Evolutionary conservation across 2,797 vertebrate species (phyloP).

Genomic region (Neosilurus hyrtlii): DNA sequence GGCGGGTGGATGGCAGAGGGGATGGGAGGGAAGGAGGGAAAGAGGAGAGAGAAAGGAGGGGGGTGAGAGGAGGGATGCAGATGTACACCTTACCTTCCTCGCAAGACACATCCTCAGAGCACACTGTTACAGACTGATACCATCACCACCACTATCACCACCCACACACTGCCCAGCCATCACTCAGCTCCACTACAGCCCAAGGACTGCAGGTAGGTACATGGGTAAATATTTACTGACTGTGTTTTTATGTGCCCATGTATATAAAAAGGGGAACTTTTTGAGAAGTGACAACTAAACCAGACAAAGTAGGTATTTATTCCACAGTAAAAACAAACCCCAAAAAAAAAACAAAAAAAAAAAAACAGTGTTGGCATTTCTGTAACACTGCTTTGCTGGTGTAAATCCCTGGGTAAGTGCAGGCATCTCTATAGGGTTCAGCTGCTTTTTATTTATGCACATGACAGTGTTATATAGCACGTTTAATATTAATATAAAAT

Average conservation of each 20-base stretch:
- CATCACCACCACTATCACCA: conserved; percentile 54
- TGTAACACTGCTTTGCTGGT: conserved; percentile 52
- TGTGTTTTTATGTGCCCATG: conserved; percentile 39
- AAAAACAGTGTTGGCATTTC: conserved; percentile 66
- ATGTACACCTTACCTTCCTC: conserved; percentile 77
- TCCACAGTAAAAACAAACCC: conserved; percentile 71
- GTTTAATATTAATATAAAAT: neutral
- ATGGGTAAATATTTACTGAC: conserved; percentile 49
- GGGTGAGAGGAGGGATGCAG: conserved; percentile 72
- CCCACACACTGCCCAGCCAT: conserved; percentile 60
- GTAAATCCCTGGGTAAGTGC: conserved; percentile 26
- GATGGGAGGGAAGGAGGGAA: conserved; percentile 50
- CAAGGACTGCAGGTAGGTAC: conserved; percentile 55
- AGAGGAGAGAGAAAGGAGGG: conserved; percentile 61
- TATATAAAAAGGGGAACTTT: conserved; percentile 44
- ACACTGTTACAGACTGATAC: conserved; percentile 53
- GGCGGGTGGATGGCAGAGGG: conserved; percentile 35
- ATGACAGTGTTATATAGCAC: neutral
- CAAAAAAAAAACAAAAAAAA: conserved; percentile 68
- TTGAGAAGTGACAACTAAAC: conserved; percentile 54
- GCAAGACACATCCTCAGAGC: conserved; percentile 64
- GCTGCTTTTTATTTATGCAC: neutral
- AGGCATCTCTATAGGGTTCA: conserved; percentile 1
- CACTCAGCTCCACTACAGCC: conserved; percentile 57
- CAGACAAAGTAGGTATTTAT: conserved; percentile 68